Evolutionary conservation across 1,140 invertebrate species (phyloP).

Genomic region (Bombus cullumanus): DNA sequence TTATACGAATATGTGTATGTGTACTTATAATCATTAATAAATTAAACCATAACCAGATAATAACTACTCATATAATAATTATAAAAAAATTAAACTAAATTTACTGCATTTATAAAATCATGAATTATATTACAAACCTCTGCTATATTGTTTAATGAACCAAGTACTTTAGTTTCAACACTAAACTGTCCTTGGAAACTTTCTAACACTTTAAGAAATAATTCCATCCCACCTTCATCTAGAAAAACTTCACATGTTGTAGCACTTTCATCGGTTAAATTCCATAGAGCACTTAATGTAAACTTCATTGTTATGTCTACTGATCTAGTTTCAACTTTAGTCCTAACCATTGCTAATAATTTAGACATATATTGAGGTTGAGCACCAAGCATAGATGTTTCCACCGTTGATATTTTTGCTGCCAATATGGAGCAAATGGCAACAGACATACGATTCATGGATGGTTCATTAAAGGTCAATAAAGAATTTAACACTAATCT

Average conservation of each 20-base stretch:
- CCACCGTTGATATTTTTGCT: constrained; percentile 89
- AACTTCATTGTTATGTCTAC: constrained; percentile 92
- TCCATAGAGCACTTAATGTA: constrained; percentile 92
- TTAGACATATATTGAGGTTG: constrained; percentile 89
- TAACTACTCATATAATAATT: neutral
- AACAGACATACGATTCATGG: constrained; percentile 92
- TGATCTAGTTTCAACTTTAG: constrained; percentile 84
- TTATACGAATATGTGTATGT: too few species aligned
- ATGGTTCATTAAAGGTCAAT: constrained; percentile 88
- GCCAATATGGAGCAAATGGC: constrained; percentile 91
- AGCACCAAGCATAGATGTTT: constrained; percentile 89
- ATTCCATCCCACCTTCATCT: constrained; percentile 87
- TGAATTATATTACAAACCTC: constrained; percentile 84
- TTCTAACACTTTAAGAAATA: constrained; percentile 88
- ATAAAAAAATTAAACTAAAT: neutral
- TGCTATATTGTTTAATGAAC: constrained; percentile 92
- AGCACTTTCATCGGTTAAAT: constrained; percentile 91
- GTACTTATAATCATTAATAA: constrained; percentile 11
- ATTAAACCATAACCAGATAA: neutral
- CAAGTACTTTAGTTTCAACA: constrained; percentile 92
- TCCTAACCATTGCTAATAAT: constrained; percentile 87
- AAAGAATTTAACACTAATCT: constrained; percentile 90
- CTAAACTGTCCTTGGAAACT: constrained; percentile 86
- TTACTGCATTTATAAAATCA: neutral
- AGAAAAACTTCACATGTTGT: constrained; percentile 90